Evolutionary conservation across 2,797 vertebrate genomes (phyloP), one percentile per base, ranked within the genome.

Genomic region (Cephalopachus bancanus): DNA sequence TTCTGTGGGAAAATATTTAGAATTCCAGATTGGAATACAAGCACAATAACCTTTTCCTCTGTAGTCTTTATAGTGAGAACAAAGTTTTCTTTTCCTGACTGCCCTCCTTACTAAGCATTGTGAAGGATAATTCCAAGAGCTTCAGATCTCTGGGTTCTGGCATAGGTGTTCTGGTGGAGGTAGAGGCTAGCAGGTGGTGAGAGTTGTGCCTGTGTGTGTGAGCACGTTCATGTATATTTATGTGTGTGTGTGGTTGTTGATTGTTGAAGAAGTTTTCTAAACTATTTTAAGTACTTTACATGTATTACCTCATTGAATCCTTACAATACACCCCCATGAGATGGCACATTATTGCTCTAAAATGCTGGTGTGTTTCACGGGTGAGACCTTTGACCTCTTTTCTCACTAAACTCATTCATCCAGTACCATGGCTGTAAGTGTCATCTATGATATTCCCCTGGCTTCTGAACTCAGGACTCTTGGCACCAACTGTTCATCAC

Each of bases 11-110:
- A 88, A 87, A 62, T 67, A 16, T 89, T 71, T 72, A 85, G 65
- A 83, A 71, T 81, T 92, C 60, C 80, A 79, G 33, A 62, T 80
- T 76, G 67, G 17, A 91, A 76, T 79, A 19, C 22, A 81, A 83
- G 59, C 59, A 76, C 49, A 20, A 4, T 10, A 22, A 19, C 65
- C 79, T 55, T 95, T 17, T 17, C 57, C 3, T 79, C 59, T 59
- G 49, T 76, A 69, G 30, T 15, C 60, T 76, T 94, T 19, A 26
- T 7, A 26, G 33, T 14, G 20, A 87, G 20, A 84, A 71, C 7
- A 33, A 65, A 55, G 16, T 60, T 84, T 81, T 62, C 44, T 89
- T 91, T 76, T 57, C 33, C 4, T n/a, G 3, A 7, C 12, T 10
- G 0, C 1, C 4, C 20, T 37, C 16, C 51, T 76, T 76, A 28